Evolutionary conservation across 2,888 invertebrate species (phyloP), one percentile per base, ranked within the genome.

Genomic region (Eumacrocentrus americanus): DNA sequence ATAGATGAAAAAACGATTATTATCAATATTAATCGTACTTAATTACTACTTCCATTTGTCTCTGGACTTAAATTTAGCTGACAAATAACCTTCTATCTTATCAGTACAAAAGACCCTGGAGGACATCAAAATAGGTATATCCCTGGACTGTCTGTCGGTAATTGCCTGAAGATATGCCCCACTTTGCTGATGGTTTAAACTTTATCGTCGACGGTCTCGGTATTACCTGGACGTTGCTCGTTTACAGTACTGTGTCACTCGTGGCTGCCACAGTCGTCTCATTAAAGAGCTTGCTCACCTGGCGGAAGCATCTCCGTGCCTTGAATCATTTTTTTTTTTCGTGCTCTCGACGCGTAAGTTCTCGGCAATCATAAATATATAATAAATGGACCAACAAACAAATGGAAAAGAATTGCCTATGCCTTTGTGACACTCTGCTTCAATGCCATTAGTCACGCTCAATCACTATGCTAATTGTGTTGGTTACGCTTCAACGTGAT

Each of bases 151-250:
- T 50, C 59, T 58, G 60, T 44, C 35, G 37, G 57, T 62, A 68
- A 70, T 70, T 68, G 62, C 62, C 29, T 20, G 25, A 59, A 65
- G 70, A 70, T 69, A 68, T 68, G 68, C 67, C 68, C 68, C 68
- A 66, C 66, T 67, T 63, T 57, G 38, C 64, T 60, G 60, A 62
- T 62, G 54, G 62, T 59, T 52, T 20, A 54, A 50, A 52, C 35
- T 54, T 60, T 59, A 59, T 61, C 52, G 59, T 60, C 58, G 51
- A 57, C 56, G 57, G 34, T 34, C 52, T 16, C 46, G 58, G 56
- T 61, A 61, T 64, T 57, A 60, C 58, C 58, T 62, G 58, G 48
- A 64, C 62, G 58, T 51, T 63, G 60, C 60, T 65, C 56, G 48
- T 48, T 60, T 51, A 38, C 47, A 25, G 46, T 22, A 12, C 22